Base-by-base conservation (phyloP, 2,888 invertebrate species). In the Lasioglossum morio region DNA sequence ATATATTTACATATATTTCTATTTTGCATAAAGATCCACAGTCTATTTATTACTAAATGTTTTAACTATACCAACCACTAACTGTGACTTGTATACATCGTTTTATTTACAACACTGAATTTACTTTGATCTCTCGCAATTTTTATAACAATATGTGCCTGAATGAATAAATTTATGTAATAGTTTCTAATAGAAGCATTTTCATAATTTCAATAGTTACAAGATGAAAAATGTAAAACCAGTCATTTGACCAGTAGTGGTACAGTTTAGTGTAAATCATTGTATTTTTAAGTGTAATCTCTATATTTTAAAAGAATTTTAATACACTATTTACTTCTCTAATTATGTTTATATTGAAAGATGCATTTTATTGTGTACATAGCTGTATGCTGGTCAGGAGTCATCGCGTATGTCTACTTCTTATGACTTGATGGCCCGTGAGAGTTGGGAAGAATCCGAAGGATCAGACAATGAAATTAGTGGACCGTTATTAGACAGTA, bases 401-500 rank as follows among this genome's bases (percentile, higher is more conserved):
- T 95, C 96, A 57, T 96, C 95, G 10, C 94, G 95, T 10, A 95
- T 96, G 92, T 96, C 96, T 2, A 95, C 96, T 89, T 96, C 97
- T 3, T 97, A 97, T 92, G 97, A 97, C 92, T 94, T 97, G 72
- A 96, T 97, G 92, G 97, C 97, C 1, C 96, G 97, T 1, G 97
- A 97, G 94, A 96, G 96, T 92, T 97, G 97, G 97, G 96, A 96
- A 87, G 96, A 96, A 82, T 97, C 97, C 0, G 97, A 97, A 92
- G 96, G 96, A n/a, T 97, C 97, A 0, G 97, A 97, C 88, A 96
- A 96, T 81, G 96, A 94, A 79, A 90, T 94, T 66, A 93, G 93
- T 27, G 95, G 94, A 4, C 95, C 95, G 7, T 87, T 95, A 5
- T 85, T 95, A 78, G 95, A 95, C 82, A 95, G 95, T 70, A 93